Evolutionary conservation across 1,140 invertebrate species (phyloP), one percentile per base, ranked within the genome.

Genomic region (Belonocnema kinseyi): DNA sequence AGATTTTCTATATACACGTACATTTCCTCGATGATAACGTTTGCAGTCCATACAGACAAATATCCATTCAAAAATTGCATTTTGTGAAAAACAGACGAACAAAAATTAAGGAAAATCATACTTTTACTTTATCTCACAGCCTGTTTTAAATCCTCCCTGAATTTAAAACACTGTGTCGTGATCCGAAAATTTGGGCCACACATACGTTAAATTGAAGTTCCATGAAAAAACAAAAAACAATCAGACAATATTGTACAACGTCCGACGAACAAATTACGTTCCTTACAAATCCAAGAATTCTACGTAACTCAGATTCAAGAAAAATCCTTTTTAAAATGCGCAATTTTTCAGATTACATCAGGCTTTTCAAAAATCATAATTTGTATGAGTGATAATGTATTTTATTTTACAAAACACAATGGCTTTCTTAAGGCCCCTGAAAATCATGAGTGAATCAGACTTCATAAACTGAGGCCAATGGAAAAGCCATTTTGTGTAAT

Each of bases 61-160:
- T 46, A 46, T 33, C 26, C 26, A 5, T 33, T 33, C 26, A 33
- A 33, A 33, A 33, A 33, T 33, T 33, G 3, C 26, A 33, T 5
- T 33, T 5, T 33, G 26, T 3, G 5, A 33, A 33, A 33, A 33
- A 33, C 5, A 33, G 26, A 33, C 2, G 2, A 2, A 33, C 3
- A 33, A 33, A 33, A 33, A 33, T 33, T 2, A 33, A 0, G 21
- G 3, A 26, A 26, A 26, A 26, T 26, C 21, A 26, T 26, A 85
- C 82, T 77, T 77, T 83, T 80, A 77, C 71, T 80, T 85, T 79
- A 81, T 80, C 73, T 86, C 85, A 87, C 87, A 89, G 85, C 85
- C 86, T 87, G 87, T 87, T 88, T 88, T 88, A 89, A 89, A 88
- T 79, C 82, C 80, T 79, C 81, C 84, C 77, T 79, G 58, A 79